These are phyloP conservation scores for Chromis chromis DNA, from an alignment of 2,797 vertebrate species.

Conservation along the genomic window DNA sequence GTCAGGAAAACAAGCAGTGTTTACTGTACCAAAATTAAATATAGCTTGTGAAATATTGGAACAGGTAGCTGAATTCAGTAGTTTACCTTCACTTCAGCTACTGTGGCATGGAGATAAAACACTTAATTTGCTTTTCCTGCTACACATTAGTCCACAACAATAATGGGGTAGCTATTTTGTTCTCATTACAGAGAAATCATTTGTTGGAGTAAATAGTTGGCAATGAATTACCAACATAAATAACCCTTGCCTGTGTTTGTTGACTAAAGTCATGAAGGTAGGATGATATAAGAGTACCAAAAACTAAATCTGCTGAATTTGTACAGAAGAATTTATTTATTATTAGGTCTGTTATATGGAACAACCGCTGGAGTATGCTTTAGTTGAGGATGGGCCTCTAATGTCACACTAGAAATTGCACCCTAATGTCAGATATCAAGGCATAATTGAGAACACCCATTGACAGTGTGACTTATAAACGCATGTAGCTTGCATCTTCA, in stretches of 20 bases:
- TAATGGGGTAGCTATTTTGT: slow-evolving; percentile 1
- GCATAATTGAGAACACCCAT: neutral
- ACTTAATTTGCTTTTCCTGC: neutral
- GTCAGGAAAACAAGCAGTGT: slow-evolving; percentile 2
- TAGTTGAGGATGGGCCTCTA: neutral
- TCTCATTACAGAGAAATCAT: slow-evolving; percentile 14
- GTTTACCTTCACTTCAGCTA: neutral
- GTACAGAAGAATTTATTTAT: neutral
- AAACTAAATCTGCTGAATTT: neutral
- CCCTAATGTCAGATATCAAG: neutral
- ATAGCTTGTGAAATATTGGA: neutral
- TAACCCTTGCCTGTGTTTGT: neutral
- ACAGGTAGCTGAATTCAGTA: neutral
- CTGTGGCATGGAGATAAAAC: slow-evolving; percentile 14
- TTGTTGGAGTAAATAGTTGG: neutral
- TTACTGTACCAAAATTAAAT: neutral
- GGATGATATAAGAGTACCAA: neutral
- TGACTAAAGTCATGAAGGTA: neutral
- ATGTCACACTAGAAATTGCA: neutral
- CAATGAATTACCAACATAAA: neutral
- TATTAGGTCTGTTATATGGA: neutral
- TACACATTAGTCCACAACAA: neutral
- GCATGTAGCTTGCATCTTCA: neutral
- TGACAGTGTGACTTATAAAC: neutral
- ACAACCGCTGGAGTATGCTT: neutral